phyloP scores from a whole-genome alignment of 2,113 vertebrate species.

The Capricornis sumatraensis region DNA sequence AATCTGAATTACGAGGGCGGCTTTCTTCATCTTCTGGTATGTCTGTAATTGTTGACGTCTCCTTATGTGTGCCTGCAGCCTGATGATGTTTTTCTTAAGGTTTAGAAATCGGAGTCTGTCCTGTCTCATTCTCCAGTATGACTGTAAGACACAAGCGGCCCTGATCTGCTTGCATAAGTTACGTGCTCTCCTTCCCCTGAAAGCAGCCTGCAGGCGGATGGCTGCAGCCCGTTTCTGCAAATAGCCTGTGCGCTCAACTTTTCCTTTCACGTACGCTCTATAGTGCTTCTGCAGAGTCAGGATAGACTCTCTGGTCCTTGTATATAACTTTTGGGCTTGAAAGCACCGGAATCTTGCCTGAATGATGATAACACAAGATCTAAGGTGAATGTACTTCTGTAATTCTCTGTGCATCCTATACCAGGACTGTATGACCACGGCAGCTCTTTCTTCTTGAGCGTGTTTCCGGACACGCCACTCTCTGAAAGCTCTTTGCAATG shows the following conservation, averaged over 20 bases:
- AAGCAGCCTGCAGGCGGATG: constrained; percentile 74
- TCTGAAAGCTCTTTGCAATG: constrained; percentile 85
- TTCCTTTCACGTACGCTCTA: constrained; percentile 68
- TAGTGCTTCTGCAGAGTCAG: constrained; percentile 76
- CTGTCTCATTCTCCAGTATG: constrained; percentile 76
- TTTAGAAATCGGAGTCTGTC: constrained; percentile 66
- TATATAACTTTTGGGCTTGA: constrained; percentile 59
- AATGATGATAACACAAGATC: constrained; percentile 69
- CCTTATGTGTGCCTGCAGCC: constrained; percentile 77
- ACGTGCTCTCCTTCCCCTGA: constrained; percentile 72
- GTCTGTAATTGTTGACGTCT: constrained; percentile 74
- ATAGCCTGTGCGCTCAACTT: constrained; percentile 54
- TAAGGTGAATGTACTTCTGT: constrained; percentile 61
- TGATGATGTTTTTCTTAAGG: constrained; percentile 59
- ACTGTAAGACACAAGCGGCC: constrained; percentile 73
- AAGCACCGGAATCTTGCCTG: constrained; percentile 79
- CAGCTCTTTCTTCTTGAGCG: constrained; percentile 72
- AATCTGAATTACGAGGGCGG: constrained; percentile 71
- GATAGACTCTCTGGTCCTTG: constrained; percentile 47
- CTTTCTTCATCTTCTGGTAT: constrained; percentile 70
- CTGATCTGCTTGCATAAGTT: constrained; percentile 24
- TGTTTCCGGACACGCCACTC: constrained; percentile 79
- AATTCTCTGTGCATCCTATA: constrained; percentile 80
- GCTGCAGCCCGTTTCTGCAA: constrained; percentile 68
- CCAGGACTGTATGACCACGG: constrained; percentile 88